phyloP scores from a whole-genome alignment of 2,888 invertebrate genomes.

The Nymphalis urticae region DNA sequence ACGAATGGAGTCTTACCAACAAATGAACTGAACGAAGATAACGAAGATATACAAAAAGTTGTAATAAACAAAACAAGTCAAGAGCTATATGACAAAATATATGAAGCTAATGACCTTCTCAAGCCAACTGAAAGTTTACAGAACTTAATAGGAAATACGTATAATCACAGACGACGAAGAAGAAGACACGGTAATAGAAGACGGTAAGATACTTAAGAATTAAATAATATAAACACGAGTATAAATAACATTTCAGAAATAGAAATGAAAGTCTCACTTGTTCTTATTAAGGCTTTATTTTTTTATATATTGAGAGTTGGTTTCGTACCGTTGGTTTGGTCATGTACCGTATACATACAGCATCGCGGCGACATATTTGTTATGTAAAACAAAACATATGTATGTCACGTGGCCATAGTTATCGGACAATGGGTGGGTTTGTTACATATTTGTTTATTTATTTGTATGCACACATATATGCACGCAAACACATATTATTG shows the following conservation, averaged over 20 bases:
- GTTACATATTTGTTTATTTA: too few species aligned
- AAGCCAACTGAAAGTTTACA: constrained; percentile 73
- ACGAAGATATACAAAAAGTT: constrained; percentile 46
- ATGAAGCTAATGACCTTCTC: constrained; percentile 60
- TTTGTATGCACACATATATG: too few species aligned
- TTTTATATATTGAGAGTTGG: background rate
- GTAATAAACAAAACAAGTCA: constrained; percentile 55
- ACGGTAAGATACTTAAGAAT: constrained; percentile 55
- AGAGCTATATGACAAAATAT: constrained; percentile 51
- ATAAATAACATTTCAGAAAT: background rate
- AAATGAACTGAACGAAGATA: constrained; percentile 65
- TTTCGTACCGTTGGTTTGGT: too few species aligned
- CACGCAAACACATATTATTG: too few species aligned
- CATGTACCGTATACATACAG: too few species aligned
- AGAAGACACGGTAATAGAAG: constrained; percentile 72
- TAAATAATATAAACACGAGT: background rate
- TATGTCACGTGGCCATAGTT: too few species aligned
- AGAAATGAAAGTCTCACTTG: background rate
- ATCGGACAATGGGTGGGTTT: too few species aligned
- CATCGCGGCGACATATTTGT: too few species aligned
- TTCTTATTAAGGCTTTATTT: background rate
- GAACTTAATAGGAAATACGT: constrained; percentile 58
- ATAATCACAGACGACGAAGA: constrained; percentile 56
- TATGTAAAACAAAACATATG: too few species aligned
- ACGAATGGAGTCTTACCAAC: constrained; percentile 71